Evolutionary conservation across 2,888 invertebrate genomes (phyloP).

Genomic region (Axea sp.): DNA sequence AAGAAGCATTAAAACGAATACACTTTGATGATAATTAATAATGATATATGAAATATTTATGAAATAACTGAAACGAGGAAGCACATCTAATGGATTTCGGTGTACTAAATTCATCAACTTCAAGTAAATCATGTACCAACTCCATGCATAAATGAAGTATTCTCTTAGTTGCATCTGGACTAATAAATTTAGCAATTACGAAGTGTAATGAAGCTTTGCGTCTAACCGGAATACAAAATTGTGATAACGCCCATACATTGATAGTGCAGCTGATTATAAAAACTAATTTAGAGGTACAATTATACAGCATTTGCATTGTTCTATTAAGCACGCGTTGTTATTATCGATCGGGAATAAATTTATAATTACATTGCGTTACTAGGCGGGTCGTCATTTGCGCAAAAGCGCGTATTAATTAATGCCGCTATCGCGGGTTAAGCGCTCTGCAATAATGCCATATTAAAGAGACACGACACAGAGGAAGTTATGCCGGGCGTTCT

Average conservation of each 20-base stretch:
- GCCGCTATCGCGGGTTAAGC: slow-evolving; percentile 65
- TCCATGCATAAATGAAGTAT: slow-evolving; percentile 24
- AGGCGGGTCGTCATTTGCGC: slow-evolving; percentile 65
- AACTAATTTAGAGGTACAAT: slow-evolving; percentile 24
- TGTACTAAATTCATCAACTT: slow-evolving; percentile 12
- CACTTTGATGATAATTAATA: too few relatives aligned
- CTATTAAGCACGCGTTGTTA: slow-evolving; percentile 31
- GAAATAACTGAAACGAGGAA: too few relatives aligned
- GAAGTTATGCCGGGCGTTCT: slow-evolving; percentile 66
- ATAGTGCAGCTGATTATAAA: slow-evolving; percentile 10
- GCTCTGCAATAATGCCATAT: slow-evolving; percentile 64
- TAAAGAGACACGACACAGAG: slow-evolving; percentile 65
- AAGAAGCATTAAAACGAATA: too few relatives aligned
- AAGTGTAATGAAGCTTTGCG: slow-evolving; percentile 8
- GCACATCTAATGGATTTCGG: not conserved
- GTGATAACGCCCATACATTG: slow-evolving; percentile 8
- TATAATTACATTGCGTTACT: slow-evolving; percentile 59
- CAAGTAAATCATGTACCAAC: slow-evolving; percentile 9
- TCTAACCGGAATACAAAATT: slow-evolving; percentile 6
- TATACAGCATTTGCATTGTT: slow-evolving; percentile 32
- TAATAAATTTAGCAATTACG: slow-evolving; percentile 25
- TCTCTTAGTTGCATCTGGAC: not conserved
- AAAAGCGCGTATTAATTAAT: slow-evolving; percentile 68
- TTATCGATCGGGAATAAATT: slow-evolving; percentile 56
- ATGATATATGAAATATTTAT: too few relatives aligned